Conservation (phyloP, 2,888 invertebrate genomes). For the Gerosis bhagava region DNA sequence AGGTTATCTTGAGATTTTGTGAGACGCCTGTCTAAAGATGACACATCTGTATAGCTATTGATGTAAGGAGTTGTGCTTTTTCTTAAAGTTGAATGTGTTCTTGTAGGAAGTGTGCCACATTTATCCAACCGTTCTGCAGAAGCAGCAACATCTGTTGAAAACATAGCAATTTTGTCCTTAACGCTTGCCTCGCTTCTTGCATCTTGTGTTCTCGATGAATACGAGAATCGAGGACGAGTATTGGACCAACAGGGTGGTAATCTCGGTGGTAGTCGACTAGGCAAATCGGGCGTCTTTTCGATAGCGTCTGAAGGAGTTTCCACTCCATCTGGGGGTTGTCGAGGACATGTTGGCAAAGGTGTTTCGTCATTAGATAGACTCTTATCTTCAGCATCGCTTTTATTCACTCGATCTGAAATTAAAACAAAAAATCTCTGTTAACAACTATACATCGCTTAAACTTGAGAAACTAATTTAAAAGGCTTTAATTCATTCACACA, state of each 20-base stretch:
- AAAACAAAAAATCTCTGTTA: no score
- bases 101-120: slow-evolving; percentile 64
- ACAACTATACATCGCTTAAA: no score
- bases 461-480: no score
- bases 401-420: slow-evolving; percentile 70
- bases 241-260: slow-evolving; percentile 54
- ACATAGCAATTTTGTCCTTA: slow-evolving; percentile 94
- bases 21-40: slow-evolving; percentile 67
- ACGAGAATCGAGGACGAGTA: slow-evolving; percentile 60
- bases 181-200: slow-evolving; percentile 92
- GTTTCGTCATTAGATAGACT: slow-evolving; percentile 75
- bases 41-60: slow-evolving; percentile 57
- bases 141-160: slow-evolving; percentile 82
- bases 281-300: slow-evolving; percentile 76
- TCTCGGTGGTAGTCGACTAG: slow-evolving; percentile 61
- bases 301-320: slow-evolving; percentile 89
- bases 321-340: slow-evolving; percentile 92
- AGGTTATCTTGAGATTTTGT: slow-evolving; percentile 78
- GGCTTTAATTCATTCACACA: no score
- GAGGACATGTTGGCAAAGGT: slow-evolving; percentile 82
- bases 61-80: slow-evolving; percentile 54
- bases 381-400: slow-evolving; percentile 74
- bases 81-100: slow-evolving; percentile 51
- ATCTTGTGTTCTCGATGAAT: slow-evolving; percentile 85
- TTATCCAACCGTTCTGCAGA: slow-evolving; percentile 68